These are phyloP conservation scores for Trachymyrmex cornetzi DNA, from an alignment of 1,140 invertebrate species.

Conservation along the genomic window DNA sequence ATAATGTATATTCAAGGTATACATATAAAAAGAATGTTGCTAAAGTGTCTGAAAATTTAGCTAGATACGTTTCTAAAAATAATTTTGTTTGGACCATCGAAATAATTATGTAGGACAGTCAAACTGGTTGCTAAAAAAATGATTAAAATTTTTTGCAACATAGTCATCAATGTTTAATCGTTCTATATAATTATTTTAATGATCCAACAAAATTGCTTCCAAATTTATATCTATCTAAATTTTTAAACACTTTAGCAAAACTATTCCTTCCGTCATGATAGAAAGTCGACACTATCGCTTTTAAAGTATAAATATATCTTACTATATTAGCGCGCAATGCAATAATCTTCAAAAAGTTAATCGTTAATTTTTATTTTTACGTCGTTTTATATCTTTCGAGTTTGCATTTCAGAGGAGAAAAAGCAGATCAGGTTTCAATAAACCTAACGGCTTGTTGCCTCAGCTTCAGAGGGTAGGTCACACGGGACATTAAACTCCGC, in stretches of 20 bases:
- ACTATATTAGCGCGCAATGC: not conserved
- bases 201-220: no score
- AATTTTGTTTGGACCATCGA: no score
- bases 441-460: conserved; percentile 73
- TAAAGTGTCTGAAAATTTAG: no score
- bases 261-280: not conserved
- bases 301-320: not conserved
- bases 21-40: not conserved
- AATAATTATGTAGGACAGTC: no score
- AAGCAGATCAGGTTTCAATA: not conserved
- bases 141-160: no score
- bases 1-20: not conserved
- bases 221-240: no score
- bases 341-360: not conserved
- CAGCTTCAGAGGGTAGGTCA: conserved; percentile 75
- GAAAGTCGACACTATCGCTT: not conserved
- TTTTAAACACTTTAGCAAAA: no score
- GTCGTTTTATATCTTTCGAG: not conserved
- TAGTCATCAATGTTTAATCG: no score
- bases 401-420: not conserved
- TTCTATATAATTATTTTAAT: no score
- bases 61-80: no score
- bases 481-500: conserved; percentile 78
- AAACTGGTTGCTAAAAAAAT: no score
- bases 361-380: not conserved